Base-by-base conservation (phyloP, 2,113 vertebrate genomes). In the Caranx ignobilis region DNA sequence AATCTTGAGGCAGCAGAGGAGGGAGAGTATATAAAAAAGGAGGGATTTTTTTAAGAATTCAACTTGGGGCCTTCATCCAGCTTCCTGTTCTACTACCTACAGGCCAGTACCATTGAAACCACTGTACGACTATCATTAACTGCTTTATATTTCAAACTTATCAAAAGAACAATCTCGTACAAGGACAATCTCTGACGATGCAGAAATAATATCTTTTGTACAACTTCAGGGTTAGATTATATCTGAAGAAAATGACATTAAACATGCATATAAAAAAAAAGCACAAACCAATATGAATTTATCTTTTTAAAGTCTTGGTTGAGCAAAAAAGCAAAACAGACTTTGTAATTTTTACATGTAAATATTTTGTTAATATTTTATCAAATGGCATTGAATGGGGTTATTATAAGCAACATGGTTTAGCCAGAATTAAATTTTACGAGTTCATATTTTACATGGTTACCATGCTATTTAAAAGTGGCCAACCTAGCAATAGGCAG, bases 221-320 rank as follows among this genome's bases (percentile, higher is more conserved):
- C 85, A 79, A 85, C 67, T 89, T 92, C 89, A 92, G 91, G 91
- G 87, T 88, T 86, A 86, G 73, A 89, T 79, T 87, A 76, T 88
- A 87, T 87, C 75, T 32, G 66, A 59, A 71, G 32, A 85, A 47
- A 82, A 85, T 71, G 11, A 84, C 3, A 78, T 79, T 78, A 87
- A 79, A 86, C 57, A n/a, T 54, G 77, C 62, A 32, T 79, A 79
- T 68, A 62, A 78, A 78, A 52, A 52, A 77, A 68, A 91, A 92
- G 91, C 91, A 94, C 91, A 93, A 91, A 83, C 80, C 62, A 63
- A 79, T 82, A 85, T 55, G 52, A 86, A 79, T 88, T 54, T 90
- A 89, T 87, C 67, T 92, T 89, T 91, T 79, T 86, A 89, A 90
- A 85, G 76, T 62, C 82, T 89, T 50, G 37, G 43, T 77, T 67